phyloP scores from a whole-genome alignment of 2,113 vertebrate species.

The Zapus hudsonius region DNA sequence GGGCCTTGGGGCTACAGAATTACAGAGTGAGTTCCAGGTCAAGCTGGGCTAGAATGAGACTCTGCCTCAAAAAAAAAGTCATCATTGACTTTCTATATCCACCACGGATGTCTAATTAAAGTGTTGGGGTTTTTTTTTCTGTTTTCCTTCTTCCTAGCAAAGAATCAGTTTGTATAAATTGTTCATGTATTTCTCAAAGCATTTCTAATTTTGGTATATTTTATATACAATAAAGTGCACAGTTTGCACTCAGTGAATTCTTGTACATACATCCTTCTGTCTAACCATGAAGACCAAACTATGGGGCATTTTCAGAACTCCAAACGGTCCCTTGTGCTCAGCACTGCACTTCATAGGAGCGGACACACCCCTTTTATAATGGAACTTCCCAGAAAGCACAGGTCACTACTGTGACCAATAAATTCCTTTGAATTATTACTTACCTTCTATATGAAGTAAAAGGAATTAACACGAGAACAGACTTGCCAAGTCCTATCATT shows the following conservation, averaged over 20 bases:
- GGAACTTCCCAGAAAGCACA: slow-evolving; percentile 33
- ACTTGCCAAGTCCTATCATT: not conserved
- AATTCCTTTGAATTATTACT: slow-evolving; percentile 45
- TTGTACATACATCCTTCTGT: not conserved
- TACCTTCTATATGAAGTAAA: not conserved
- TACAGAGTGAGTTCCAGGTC: not conserved
- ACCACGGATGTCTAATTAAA: slow-evolving; percentile 11
- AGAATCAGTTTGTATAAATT: not conserved
- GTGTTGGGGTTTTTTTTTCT: not conserved
- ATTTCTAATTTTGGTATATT: not conserved
- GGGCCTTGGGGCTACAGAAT: not conserved
- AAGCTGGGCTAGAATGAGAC: not conserved
- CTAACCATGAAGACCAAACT: slow-evolving; percentile 5
- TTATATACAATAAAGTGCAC: not conserved
- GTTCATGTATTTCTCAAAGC: not conserved
- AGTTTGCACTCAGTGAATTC: not conserved
- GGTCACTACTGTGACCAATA: not conserved
- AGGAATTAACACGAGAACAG: not conserved
- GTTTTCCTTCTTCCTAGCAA: not conserved
- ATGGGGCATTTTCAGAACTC: not conserved
- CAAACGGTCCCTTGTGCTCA: not conserved
- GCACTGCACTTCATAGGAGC: not conserved
- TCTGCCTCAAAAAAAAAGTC: not conserved
- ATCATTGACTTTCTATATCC: slow-evolving; percentile 6
- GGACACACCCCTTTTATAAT: not conserved